Base-by-base conservation (phyloP, 1,140 invertebrate genomes). In the Scaptomyza pallida region DNA sequence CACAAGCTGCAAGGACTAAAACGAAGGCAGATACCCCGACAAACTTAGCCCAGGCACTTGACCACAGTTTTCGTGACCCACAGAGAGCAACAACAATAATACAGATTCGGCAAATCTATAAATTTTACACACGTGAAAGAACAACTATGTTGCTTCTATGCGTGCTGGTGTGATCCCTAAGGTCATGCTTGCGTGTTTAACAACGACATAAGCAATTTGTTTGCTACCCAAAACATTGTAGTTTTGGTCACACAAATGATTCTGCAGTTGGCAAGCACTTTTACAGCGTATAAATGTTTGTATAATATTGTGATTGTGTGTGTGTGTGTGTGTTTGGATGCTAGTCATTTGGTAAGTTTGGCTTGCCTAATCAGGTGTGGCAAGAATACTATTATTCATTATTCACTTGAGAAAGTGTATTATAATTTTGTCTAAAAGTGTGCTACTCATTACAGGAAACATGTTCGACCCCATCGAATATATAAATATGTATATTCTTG, bases 321-420 rank as follows among this genome's bases (percentile, higher is more conserved):
- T 21, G 33, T 23, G 35, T 45, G 47, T 68, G 40, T 15, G 40
- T 44, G 3, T 33, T 35, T 37, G 16, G 16, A 26, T 43, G 15
- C 30, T 9, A 51, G 17, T 21, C 50, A 44, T 35, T 26, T n/a
- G n/a, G 50, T 23, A 45, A 68, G 45, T 52, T 60, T 59, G 33
- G 47, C 26, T 23, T 45, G 19, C 17, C 61, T 23, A 54, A 48
- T 33, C 30, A 30, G 33, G 10, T 16, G 21, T 15, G 40, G n/a
- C 61, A 51, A 23, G 54, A 82, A 82, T 82, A 37, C 35, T 55
- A 80, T 75, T 79, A 76, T 60, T 76, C n/a, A n/a, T n/a, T n/a
- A n/a, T n/a, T n/a, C n/a, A n/a, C n/a, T n/a, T n/a, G n/a, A n/a
- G n/a, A n/a, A n/a, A n/a, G n/a, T n/a, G n/a, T n/a, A n/a, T n/a